A percentile compares a stretch with the other conserved stretches of the same genome.
Evolutionary conservation across 1,140 invertebrate species (phyloP).

Genomic region (Aphelenchoides fujianensis): DNA sequence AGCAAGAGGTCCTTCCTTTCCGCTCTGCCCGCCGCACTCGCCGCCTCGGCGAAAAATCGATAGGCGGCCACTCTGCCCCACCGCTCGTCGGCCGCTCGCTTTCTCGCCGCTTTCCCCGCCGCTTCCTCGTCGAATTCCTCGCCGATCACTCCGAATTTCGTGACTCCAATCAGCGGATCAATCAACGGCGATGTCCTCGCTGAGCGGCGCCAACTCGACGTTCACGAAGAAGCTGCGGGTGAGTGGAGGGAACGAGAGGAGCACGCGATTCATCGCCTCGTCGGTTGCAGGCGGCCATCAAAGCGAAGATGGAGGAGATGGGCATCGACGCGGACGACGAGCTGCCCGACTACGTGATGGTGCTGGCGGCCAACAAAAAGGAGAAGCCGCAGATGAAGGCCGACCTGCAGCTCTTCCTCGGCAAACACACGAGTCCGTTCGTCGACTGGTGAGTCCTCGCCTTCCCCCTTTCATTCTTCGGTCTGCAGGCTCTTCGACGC

Average conservation of each 20-base stretch:
- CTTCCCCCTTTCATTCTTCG: not conserved
- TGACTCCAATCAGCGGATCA: too few species aligned
- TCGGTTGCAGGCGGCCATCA: conserved; percentile 77
- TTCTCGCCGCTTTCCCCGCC: too few species aligned
- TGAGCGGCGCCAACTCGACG: not conserved
- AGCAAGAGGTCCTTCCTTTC: too few species aligned
- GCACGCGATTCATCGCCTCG: not conserved
- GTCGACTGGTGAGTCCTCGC: conserved; percentile 72
- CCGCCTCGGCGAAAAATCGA: too few species aligned
- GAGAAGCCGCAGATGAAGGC: conserved; percentile 84
- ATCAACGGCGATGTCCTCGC: too few species aligned
- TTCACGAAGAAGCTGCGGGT: conserved; percentile 18
- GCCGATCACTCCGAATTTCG: too few species aligned
- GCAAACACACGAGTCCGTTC: conserved; percentile 78
- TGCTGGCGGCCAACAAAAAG: conserved; percentile 92
- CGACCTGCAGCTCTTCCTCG: conserved; percentile 82
- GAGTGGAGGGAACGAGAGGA: not conserved
- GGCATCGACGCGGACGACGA: conserved; percentile 86
- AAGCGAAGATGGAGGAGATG: conserved; percentile 83
- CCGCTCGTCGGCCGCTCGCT: too few species aligned
- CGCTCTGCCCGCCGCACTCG: too few species aligned
- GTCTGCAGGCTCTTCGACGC: conserved; percentile 27
- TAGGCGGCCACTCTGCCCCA: too few species aligned
- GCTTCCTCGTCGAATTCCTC: too few species aligned
- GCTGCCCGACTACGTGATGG: conserved; percentile 91